Conservation (phyloP, 92 coral and sea anemone species). For the Epizoanthus ramosus region DNA sequence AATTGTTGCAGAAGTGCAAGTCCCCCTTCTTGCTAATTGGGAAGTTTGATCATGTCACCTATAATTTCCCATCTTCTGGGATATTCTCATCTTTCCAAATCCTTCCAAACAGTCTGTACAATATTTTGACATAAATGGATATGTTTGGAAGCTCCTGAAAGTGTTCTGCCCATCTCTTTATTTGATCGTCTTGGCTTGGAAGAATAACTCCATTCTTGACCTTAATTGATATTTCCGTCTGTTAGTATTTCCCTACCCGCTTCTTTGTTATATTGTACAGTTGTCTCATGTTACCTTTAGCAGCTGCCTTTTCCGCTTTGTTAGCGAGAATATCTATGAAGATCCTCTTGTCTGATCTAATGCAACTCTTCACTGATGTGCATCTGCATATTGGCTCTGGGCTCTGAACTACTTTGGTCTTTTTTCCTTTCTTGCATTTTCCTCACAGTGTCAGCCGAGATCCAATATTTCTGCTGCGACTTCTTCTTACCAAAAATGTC, state of each 20-base stretch:
- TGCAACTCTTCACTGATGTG: too few species aligned
- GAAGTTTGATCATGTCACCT: too few species aligned
- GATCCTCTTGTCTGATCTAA: too few species aligned
- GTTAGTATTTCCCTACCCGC: constrained; percentile 5
- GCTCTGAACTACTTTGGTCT: too few species aligned
- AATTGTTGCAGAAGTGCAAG: neutral
- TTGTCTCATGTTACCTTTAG: neutral
- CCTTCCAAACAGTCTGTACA: constrained; percentile 1
- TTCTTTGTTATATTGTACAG: neutral
- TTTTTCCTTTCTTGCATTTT: too few species aligned
- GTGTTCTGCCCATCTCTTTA: constrained; percentile 45
- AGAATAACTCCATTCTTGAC: neutral
- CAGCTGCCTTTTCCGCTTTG: constrained; percentile 40
- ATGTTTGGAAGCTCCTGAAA: constrained; percentile 39
- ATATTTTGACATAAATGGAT: neutral
- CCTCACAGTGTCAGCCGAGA: neutral
- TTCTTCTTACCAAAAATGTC: too few species aligned
- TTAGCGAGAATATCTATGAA: neutral
- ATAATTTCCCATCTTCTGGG: neutral
- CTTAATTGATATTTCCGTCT: constrained; percentile 1
- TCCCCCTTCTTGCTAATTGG: constrained; percentile 29
- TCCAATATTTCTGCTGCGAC: too few species aligned
- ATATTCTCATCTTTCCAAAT: constrained; percentile 24
- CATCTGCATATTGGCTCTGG: too few species aligned
- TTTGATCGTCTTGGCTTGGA: constrained; percentile 13